A percentile compares a stretch with the other conserved stretches of the same genome.
Conservation (phyloP, 2,888 invertebrate species). For the Ochlodes sylvanus region DNA sequence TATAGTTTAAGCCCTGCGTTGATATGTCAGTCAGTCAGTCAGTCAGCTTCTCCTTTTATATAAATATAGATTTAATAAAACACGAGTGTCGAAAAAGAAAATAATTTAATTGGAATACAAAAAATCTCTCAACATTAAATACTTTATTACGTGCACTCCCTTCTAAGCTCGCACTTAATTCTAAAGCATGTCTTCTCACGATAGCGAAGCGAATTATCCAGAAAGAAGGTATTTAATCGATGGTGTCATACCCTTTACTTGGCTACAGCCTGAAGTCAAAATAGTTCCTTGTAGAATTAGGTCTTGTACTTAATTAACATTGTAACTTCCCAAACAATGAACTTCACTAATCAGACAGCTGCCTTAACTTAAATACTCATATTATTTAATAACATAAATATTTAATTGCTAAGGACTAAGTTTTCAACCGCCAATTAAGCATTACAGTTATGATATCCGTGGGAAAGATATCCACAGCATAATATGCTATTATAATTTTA, state of each 20-base stretch:
- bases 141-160: slow-evolving; percentile 47
- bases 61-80: slow-evolving; percentile 37
- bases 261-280: too few species aligned
- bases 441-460: neutral
- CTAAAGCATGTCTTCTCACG: slow-evolving; percentile 19
- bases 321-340: neutral
- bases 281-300: too few species aligned
- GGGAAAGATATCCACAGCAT: neutral
- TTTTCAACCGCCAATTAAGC: neutral
- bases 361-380: neutral
- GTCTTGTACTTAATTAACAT: too few species aligned
- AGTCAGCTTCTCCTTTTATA: too few species aligned
- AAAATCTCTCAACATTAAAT: slow-evolving; percentile 56
- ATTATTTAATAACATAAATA: neutral
- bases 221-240: neutral
- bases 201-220: slow-evolving; percentile 5
- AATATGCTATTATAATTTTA: too few species aligned
- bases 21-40: too few species aligned
- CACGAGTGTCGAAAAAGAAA: slow-evolving; percentile 45
- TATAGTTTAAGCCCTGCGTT: too few species aligned
- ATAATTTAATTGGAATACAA: slow-evolving; percentile 62
- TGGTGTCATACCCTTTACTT: neutral
- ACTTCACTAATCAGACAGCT: slow-evolving; percentile 3
- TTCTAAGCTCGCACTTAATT: slow-evolving; percentile 38
- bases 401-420: neutral